These are phyloP conservation scores for Eremobia ochroleuca DNA, from an alignment of 2,888 invertebrate genomes.

Conservation along the genomic window DNA sequence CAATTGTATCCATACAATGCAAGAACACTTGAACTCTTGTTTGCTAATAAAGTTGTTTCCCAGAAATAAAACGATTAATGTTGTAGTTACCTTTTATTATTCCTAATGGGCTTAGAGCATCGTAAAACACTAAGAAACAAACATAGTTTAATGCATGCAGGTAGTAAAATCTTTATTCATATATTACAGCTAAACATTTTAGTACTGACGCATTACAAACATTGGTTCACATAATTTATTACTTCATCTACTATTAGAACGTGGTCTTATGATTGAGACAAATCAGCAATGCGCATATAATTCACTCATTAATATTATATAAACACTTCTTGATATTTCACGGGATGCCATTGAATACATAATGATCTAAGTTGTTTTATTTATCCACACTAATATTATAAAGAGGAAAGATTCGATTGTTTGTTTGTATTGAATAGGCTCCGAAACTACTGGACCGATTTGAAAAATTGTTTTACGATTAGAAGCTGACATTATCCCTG, in stretches of 20 bases:
- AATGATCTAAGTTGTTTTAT: conserved; percentile 24
- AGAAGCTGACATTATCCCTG: too few species aligned
- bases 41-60: neutral
- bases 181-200: conserved; percentile 15
- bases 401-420: too few species aligned
- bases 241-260: conserved; percentile 28
- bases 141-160: neutral
- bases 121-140: neutral
- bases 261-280: conserved; percentile 22
- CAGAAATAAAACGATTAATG: neutral
- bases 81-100: neutral
- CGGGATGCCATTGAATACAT: conserved; percentile 3
- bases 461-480: too few species aligned
- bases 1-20: neutral
- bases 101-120: neutral
- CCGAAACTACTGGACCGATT: too few species aligned
- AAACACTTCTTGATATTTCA: conserved; percentile 16
- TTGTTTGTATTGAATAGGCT: too few species aligned
- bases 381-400: too few species aligned
- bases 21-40: neutral
- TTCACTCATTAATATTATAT: conserved; percentile 6
- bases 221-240: conserved; percentile 32
- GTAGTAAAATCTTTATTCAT: conserved; percentile 47
- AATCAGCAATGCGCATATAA: conserved; percentile 39
- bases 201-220: conserved; percentile 9